A percentile compares a stretch with the other conserved stretches of the same genome.
These are phyloP conservation scores for Sylvia borin DNA, from an alignment of 2,797 vertebrate genomes.

Conservation along the genomic window DNA sequence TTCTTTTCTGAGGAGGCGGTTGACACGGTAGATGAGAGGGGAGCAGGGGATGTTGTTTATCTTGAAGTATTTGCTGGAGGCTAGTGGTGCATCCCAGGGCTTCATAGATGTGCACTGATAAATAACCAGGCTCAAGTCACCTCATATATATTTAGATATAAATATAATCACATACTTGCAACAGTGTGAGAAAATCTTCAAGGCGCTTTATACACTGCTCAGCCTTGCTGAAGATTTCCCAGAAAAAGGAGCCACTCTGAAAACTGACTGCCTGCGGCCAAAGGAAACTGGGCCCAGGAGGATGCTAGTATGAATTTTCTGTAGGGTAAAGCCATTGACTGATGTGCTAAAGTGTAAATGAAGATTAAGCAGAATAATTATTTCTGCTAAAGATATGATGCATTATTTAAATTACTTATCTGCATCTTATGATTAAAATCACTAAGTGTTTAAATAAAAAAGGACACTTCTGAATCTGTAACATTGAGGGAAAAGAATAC, in stretches of 20 bases:
- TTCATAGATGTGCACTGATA: not conserved
- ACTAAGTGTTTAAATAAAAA: not conserved
- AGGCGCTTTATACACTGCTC: not conserved
- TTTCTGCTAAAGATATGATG: not conserved
- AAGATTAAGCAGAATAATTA: constrained; percentile 34
- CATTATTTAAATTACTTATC: constrained; percentile 20
- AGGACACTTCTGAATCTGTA: not conserved
- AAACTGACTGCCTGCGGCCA: not conserved
- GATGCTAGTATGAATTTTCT: not conserved
- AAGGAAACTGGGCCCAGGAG: not conserved
- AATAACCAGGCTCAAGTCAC: not conserved
- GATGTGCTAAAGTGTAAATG: not conserved
- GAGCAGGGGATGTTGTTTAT: not conserved
- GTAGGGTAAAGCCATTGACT: not conserved
- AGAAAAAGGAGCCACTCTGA: not conserved
- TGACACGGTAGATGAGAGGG: not conserved
- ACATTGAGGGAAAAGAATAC: not conserved
- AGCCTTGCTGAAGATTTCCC: not conserved
- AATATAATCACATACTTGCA: not conserved
- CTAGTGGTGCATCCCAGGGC: not conserved
- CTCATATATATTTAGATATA: not conserved
- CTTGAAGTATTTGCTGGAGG: not conserved
- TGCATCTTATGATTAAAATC: not conserved
- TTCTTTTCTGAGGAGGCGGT: not conserved
- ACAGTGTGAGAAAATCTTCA: not conserved